These are phyloP conservation scores for Halyomorpha halys DNA, from an alignment of 1,140 invertebrate genomes.

Conservation along the genomic window DNA sequence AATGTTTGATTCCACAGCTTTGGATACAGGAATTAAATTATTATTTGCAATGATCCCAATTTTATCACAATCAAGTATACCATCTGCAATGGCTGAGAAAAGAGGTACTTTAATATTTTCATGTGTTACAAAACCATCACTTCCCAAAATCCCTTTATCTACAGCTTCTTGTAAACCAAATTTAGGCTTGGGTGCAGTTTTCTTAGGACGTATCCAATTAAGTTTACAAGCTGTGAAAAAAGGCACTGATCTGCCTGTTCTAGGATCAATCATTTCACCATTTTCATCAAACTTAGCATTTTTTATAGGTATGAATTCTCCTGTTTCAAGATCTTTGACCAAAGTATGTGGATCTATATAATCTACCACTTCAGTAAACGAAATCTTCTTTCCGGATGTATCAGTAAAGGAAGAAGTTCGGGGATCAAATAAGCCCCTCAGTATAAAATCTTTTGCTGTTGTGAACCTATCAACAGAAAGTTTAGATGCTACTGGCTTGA, in stretches of 20 bases:
- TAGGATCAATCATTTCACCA: conserved; percentile 72
- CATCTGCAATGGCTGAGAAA: conserved; percentile 56
- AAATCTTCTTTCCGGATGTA: conserved; percentile 60
- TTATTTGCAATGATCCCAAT: conserved; percentile 57
- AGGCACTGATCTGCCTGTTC: conserved; percentile 64
- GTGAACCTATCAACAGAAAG: conserved; percentile 44
- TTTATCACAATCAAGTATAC: conserved; percentile 61
- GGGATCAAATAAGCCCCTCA: conserved; percentile 62
- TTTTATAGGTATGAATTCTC: conserved; percentile 52
- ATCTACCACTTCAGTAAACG: conserved; percentile 67
- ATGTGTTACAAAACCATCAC: conserved; percentile 35
- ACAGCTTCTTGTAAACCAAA: conserved; percentile 54
- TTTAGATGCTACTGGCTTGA: conserved; percentile 37
- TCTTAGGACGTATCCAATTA: conserved; percentile 45
- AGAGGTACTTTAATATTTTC: conserved; percentile 56
- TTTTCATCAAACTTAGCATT: conserved; percentile 57
- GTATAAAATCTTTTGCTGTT: conserved; percentile 53
- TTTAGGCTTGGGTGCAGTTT: conserved; percentile 33
- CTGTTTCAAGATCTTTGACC: conserved; percentile 62
- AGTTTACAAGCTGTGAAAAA: conserved; percentile 74
- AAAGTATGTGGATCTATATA: conserved; percentile 61
- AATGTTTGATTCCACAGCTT: conserved; percentile 64
- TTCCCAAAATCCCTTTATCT: conserved; percentile 52
- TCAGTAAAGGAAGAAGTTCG: conserved; percentile 64
- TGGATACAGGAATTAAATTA: conserved; percentile 56